phyloP scores from a whole-genome alignment of 2,888 invertebrate genomes.

The Hypena proboscidalis region DNA sequence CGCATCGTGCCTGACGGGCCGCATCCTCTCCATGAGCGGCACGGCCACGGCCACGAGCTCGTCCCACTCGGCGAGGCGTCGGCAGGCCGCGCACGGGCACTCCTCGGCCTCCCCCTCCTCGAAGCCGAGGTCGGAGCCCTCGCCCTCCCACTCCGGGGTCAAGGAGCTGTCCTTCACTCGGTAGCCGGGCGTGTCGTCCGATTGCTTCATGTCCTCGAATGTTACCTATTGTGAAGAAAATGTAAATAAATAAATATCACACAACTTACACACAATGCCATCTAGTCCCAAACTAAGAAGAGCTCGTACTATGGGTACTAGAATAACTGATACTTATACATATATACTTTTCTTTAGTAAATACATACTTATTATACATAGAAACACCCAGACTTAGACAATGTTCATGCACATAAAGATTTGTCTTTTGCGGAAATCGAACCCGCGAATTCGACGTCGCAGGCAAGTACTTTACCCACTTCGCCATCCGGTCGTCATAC shows the following conservation, averaged over 20 bases:
- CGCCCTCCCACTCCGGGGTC: conserved; percentile 5
- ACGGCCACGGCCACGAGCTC: conserved; percentile 91
- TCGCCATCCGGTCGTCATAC: no score
- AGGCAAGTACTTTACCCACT: no score
- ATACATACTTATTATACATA: no score
- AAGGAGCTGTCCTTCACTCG: conserved; percentile 4
- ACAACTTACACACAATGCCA: no score
- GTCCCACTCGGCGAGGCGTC: conserved; percentile 87
- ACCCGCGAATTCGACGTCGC: no score
- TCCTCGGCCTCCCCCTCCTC: conserved; percentile 71
- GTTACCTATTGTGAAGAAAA: conserved; percentile 54
- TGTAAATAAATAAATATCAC: background rate
- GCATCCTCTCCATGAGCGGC: conserved; percentile 88
- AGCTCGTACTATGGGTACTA: no score
- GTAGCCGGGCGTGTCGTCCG: conserved; percentile 26
- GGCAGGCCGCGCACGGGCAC: conserved; percentile 69
- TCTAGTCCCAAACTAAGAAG: no score
- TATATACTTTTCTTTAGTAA: no score
- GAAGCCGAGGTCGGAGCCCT: conserved; percentile 66
- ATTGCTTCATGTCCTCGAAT: conserved; percentile 62
- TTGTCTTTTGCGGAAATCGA: no score
- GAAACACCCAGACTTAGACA: no score
- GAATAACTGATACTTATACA: no score
- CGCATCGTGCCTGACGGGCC: conserved; percentile 71
- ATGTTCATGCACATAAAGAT: no score